phyloP scores from a whole-genome alignment of 2,888 invertebrate genomes.

The Napeogenes sylphis region DNA sequence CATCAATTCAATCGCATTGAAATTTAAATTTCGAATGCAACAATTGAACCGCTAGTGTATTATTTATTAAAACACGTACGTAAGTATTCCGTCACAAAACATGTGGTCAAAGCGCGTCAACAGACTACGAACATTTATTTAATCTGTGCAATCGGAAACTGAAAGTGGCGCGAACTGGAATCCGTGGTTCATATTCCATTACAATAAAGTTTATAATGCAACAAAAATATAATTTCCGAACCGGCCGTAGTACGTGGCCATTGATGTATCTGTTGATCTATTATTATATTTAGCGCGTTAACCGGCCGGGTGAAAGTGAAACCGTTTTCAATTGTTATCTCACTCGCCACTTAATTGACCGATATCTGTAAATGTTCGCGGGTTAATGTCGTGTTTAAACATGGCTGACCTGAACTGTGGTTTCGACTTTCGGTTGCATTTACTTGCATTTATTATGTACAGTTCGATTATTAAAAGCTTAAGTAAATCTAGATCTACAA shows the following conservation, averaged over 20 bases:
- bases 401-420: neutral
- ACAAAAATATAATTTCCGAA: conserved; percentile 19
- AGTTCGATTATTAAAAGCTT: no score
- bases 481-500: no score
- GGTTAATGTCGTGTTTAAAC: conserved; percentile 55
- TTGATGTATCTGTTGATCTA: conserved; percentile 68
- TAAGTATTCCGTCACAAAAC: conserved; percentile 32
- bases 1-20: neutral
- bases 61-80: conserved; percentile 35
- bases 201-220: conserved; percentile 20
- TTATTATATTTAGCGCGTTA: conserved; percentile 74
- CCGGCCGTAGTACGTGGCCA: conserved; percentile 58
- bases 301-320: conserved; percentile 65
- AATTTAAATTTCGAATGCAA: conserved; percentile 17
- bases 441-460: neutral
- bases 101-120: conserved; percentile 32
- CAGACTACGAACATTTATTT: conserved; percentile 35
- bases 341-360: conserved; percentile 57
- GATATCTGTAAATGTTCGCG: conserved; percentile 68
- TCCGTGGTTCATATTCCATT: conserved; percentile 14
- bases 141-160: conserved; percentile 49
- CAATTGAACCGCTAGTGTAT: conserved; percentile 34
- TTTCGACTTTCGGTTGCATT: conserved; percentile 17
- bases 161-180: conserved; percentile 61
- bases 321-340: conserved; percentile 73